Base-by-base conservation (phyloP, 2,113 vertebrate genomes). In the Serranochromis macrocephalus region DNA sequence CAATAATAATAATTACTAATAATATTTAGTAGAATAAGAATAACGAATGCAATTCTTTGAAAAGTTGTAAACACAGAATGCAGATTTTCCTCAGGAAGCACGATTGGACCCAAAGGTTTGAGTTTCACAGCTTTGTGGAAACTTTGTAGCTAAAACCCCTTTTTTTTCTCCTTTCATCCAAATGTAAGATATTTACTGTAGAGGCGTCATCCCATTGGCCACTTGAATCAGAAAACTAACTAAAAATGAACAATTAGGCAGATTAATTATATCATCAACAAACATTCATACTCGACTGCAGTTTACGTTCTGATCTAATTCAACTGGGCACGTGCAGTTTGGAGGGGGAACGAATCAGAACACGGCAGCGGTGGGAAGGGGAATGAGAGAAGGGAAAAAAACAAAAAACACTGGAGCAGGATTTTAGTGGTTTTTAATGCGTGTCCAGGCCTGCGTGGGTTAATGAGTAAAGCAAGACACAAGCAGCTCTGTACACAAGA, bases 31-130 rank as follows among this genome's bases (percentile, higher is more conserved):
- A 29, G 24, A 75, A 47, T 75, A 75, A 29, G 24, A 47, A 75
- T 47, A 42, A 36, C 45, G 38, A 68, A 26, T 31, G 31, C 42
- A 75, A 63, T 80, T 45, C 83, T 81, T 85, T 36, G 19, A 78
- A 87, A 81, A 87, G 79, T 91, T 90, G 90, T 93, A 90, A 94
- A 94, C 89, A 92, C 84, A 88, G 86, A 89, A 86, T 80, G 83
- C 33, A 42, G 80, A 85, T 92, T 81, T 82, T 38, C 79, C 55
- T 80, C 83, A 88, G 93, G 90, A 95, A 95, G 92, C 92, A 89
- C 86, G 14, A 61, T 26, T 78, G 73, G 85, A 92, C 87, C 85
- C 82, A 82, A 57, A 89, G 16, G 49, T 49, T 78, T 55, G 82
- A 85, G 75, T 84, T 89, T 87, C 36, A 82, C 71, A 80, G 36